phyloP scores from a whole-genome alignment of 92 coral and sea anemone genomes.

The Phenganax marumi region DNA sequence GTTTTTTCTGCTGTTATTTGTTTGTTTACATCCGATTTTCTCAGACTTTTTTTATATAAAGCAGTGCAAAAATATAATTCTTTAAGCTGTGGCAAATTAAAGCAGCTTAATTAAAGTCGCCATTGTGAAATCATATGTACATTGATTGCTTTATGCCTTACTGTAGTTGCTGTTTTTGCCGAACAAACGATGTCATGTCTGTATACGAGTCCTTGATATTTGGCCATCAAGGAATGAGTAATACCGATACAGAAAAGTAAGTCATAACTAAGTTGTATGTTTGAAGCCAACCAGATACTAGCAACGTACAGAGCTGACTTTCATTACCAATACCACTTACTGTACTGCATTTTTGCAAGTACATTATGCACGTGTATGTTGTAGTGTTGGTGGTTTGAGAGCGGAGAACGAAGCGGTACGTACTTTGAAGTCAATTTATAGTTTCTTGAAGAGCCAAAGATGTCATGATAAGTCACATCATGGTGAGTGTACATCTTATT shows the following conservation, averaged over 20 bases:
- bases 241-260: constrained; percentile 64
- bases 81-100: no score
- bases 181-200: constrained; percentile 75
- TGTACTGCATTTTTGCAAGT: neutral
- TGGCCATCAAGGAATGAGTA: constrained; percentile 95
- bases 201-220: constrained; percentile 87
- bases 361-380: constrained; percentile 71
- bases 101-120: no score
- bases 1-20: neutral
- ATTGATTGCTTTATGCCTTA: neutral
- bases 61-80: neutral
- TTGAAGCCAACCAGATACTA: no score
- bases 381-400: constrained; percentile 89
- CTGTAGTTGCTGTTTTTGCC: constrained; percentile 76
- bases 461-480: constrained; percentile 51
- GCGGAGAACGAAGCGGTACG: constrained; percentile 89
- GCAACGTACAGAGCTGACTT: neutral
- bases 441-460: constrained; percentile 60
- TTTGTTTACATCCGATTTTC: neutral
- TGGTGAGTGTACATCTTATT: neutral
- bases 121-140: neutral
- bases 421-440: constrained; percentile 65
- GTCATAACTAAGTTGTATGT: neutral
- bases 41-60: neutral
- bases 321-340: neutral